These are phyloP conservation scores for Forbesichthys papilliferus DNA, from an alignment of 2,113 vertebrate species.

Conservation along the genomic window DNA sequence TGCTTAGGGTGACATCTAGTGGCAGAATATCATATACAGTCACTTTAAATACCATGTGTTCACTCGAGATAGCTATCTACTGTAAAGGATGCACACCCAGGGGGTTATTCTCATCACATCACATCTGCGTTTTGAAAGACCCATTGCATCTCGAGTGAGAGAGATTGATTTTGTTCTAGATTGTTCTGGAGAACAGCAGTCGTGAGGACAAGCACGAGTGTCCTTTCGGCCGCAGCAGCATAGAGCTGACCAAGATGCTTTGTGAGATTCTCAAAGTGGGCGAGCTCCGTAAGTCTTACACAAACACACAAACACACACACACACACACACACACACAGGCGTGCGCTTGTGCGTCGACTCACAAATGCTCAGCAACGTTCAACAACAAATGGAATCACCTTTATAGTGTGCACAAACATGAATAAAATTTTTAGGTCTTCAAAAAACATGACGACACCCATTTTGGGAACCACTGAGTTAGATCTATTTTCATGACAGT, in stretches of 20 bases:
- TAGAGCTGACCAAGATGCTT: conserved; percentile 98
- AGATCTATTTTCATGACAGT: no score
- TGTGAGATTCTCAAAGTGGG: conserved; percentile 98
- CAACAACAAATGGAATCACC: not conserved
- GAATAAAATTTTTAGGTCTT: not conserved
- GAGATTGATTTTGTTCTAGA: conserved; percentile 70
- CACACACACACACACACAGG: not conserved
- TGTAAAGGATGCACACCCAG: no score
- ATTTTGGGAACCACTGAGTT: no score
- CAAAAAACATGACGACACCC: no score
- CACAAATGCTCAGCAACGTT: not conserved
- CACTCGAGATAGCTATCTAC: no score
- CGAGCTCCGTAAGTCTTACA: conserved; percentile 90
- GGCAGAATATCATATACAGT: no score
- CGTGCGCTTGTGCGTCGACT: not conserved
- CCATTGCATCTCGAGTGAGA: not conserved
- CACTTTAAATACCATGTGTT: no score
- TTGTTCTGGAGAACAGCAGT: conserved; percentile 98
- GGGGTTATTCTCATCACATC: not conserved
- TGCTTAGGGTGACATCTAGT: no score
- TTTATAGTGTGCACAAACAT: not conserved
- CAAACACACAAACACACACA: conserved; percentile 3
- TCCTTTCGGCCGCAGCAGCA: conserved; percentile 96
- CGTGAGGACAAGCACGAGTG: conserved; percentile 98
- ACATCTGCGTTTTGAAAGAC: not conserved